Evolutionary conservation across 2,113 vertebrate species (phyloP).

Genomic region (Salvelinus alpinus): DNA sequence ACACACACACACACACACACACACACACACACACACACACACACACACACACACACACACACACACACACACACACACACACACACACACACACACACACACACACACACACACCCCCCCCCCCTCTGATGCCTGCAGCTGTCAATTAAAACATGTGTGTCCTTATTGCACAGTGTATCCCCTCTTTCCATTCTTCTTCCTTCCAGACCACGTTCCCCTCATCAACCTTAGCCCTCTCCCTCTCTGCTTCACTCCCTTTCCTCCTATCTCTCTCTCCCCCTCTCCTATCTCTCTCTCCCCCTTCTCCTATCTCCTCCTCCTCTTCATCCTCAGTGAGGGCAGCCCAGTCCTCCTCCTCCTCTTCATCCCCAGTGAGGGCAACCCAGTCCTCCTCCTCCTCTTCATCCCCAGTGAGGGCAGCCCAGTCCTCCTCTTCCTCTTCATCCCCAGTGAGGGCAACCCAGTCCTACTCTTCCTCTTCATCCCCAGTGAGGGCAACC

Average conservation of each 20-base stretch:
- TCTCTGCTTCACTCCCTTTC: conserved; percentile 22
- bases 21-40: background rate
- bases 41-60: background rate
- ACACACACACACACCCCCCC: too few species aligned
- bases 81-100: too few species aligned
- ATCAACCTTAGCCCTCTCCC: conserved; percentile 27
- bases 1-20: too few species aligned
- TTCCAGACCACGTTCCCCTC: background rate
- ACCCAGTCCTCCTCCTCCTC: too few species aligned
- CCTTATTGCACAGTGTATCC: background rate
- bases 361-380: conserved; percentile 34
- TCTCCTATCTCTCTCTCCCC: background rate
- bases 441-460: too few species aligned
- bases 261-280: conserved; percentile 33
- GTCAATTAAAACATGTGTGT: background rate
- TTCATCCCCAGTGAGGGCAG: too few species aligned
- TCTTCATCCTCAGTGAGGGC: too few species aligned
- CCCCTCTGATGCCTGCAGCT: too few species aligned
- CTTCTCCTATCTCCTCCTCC: conserved; percentile 3
- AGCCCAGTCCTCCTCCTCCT: conserved; percentile 45
- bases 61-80: too few species aligned
- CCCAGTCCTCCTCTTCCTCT: too few species aligned
- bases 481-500: background rate
- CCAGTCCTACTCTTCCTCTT: too few species aligned
- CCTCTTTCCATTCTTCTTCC: background rate